Evolutionary conservation across 2,113 vertebrate species (phyloP).

Genomic region (cat (Felis catus)): F.catus_Fca126_mat1.0 CM031423.1:93853501-93854000

Average conservation of each 20-base stretch:
- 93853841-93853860: too few species aligned
- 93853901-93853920: too few species aligned
- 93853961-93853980: not conserved
- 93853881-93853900: too few species aligned
- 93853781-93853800: too few species aligned
- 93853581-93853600: accelerated
- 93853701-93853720: not conserved
- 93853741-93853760: too few species aligned
- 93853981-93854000: not conserved
- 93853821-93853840: too few species aligned
- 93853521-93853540: constrained; percentile 3
- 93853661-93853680: not conserved
- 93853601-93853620: accelerated
- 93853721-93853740: too few species aligned
- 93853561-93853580: accelerated
- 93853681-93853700: not conserved
- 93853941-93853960: too few species aligned
- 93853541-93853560: not conserved
- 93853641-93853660: accelerated
- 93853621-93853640: not conserved
- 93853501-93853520: not conserved
- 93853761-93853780: too few species aligned
- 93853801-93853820: too few species aligned
- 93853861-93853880: too few species aligned
- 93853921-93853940: too few species aligned